phyloP scores from a whole-genome alignment of 2,797 vertebrate genomes.

The Cyclopterus lumpus region DNA sequence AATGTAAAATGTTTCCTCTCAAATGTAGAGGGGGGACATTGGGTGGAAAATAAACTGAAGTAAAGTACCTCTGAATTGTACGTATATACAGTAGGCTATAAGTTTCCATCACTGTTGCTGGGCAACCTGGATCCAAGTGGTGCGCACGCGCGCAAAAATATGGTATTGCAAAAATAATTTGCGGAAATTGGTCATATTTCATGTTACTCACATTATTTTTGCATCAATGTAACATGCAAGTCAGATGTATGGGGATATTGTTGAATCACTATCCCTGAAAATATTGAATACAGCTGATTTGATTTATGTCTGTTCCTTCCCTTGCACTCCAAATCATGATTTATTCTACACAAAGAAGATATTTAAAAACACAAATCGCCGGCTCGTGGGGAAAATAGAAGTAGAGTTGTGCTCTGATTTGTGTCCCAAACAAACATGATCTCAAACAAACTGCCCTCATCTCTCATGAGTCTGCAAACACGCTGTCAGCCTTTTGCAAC shows the following conservation, averaged over 20 bases:
- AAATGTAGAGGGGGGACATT: too few species aligned
- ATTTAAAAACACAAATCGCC: neutral
- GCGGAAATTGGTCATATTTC: neutral
- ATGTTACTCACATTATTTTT: neutral
- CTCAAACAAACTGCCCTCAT: neutral
- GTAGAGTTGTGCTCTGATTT: neutral
- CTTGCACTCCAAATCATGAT: neutral
- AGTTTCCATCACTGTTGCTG: neutral
- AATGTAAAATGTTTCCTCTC: neutral
- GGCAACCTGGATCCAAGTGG: neutral
- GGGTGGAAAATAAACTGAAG: neutral
- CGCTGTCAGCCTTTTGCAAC: neutral
- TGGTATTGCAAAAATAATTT: neutral
- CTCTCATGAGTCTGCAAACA: neutral
- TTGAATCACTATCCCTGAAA: neutral
- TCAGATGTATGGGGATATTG: neutral
- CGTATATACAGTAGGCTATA: neutral
- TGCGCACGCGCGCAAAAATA: too few species aligned
- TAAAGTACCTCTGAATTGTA: neutral
- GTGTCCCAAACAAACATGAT: neutral
- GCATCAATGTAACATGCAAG: neutral
- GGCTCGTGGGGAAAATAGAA: neutral
- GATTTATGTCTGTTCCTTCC: neutral
- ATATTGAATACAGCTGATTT: neutral
- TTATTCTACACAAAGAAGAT: neutral